phyloP scores from a whole-genome alignment of 2,113 vertebrate genomes.

The Alouatta palliata region DNA sequence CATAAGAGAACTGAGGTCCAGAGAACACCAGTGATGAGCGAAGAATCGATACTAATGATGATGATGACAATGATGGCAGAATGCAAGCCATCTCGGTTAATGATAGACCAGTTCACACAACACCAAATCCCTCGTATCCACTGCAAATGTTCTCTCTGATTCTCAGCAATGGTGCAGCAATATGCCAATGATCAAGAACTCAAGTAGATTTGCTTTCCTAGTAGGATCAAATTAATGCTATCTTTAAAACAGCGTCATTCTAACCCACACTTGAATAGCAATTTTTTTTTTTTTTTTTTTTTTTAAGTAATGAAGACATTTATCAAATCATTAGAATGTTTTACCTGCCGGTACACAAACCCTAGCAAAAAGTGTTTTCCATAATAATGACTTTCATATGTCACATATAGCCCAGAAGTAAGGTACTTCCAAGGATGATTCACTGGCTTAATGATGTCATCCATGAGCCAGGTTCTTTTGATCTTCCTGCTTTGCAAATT shows the following conservation, averaged over 20 bases:
- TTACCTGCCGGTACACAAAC: neutral
- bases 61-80: neutral
- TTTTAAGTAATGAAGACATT: neutral
- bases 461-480: neutral
- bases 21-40: neutral
- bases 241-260: neutral
- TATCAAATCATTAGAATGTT: neutral
- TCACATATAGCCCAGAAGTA: neutral
- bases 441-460: neutral
- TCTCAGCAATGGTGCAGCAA: neutral
- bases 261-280: neutral
- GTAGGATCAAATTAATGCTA: neutral
- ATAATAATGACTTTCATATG: neutral
- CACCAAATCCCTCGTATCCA: neutral
- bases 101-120: neutral
- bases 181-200: neutral
- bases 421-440: neutral
- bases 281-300: neutral
- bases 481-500: neutral
- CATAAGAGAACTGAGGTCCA: neutral
- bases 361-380: neutral
- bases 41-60: neutral
- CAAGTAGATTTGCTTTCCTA: neutral
- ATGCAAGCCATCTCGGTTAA: neutral
- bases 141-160: neutral